Percentiles rank a stretch among this genome's conserved stretches.
Conservation (phyloP, 2,797 vertebrate species). For the Monodelphis domestica region DNA sequence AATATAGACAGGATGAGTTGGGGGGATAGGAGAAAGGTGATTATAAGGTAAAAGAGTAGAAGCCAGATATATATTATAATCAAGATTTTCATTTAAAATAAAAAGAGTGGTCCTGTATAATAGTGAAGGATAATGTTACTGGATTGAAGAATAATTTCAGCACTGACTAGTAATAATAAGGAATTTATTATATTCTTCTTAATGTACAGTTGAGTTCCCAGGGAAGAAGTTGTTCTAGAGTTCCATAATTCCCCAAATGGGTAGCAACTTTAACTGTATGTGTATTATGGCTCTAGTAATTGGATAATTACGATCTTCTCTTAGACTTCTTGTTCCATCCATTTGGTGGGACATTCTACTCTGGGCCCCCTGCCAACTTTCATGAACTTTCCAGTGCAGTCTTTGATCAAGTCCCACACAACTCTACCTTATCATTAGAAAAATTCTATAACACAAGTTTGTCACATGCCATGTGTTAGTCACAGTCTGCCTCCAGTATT, state of each 20-base stretch:
- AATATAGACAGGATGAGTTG: not conserved
- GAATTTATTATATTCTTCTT: not conserved
- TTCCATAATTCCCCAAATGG: constrained; percentile 30
- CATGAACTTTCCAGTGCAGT: constrained; percentile 33
- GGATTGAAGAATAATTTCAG: not conserved
- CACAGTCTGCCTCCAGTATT: constrained; percentile 64
- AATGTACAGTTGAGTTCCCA: not conserved
- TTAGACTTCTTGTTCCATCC: not conserved
- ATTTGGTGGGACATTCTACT: not conserved
- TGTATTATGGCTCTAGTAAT: not conserved
- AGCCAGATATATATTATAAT: not conserved
- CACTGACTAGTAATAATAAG: not conserved
- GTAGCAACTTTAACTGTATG: constrained; percentile 2
- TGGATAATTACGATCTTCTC: not conserved
- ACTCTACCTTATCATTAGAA: constrained; percentile 40
- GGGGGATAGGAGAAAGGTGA: not conserved
- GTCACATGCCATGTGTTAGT: constrained; percentile 53
- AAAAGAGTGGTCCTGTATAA: not conserved
- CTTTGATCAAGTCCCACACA: constrained; percentile 48
- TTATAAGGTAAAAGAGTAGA: not conserved
- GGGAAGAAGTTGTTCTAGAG: constrained; percentile 19
- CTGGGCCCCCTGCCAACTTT: not conserved
- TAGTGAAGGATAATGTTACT: not conserved
- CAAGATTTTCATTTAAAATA: not conserved
- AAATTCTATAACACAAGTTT: constrained; percentile 28